Evolutionary conservation across 2,797 vertebrate genomes (phyloP).

Genomic region (Poeciliopsis gracilis): DNA sequence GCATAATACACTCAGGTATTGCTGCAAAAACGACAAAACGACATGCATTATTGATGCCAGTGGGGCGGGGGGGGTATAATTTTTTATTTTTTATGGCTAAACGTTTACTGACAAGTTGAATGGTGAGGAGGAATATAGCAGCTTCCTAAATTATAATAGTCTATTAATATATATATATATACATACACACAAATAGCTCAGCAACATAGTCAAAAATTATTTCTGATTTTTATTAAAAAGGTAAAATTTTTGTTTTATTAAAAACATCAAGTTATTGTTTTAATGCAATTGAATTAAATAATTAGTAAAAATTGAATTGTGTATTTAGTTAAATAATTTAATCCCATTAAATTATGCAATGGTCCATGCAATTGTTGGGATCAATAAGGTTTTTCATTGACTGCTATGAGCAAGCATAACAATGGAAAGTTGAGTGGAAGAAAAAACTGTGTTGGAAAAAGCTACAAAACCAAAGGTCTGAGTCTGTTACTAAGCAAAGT

Average conservation of each 20-base stretch:
- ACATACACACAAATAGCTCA: too few relatives aligned
- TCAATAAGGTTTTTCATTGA: not conserved
- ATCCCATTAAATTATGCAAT: too few relatives aligned
- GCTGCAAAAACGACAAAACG: not conserved
- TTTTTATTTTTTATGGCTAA: not conserved
- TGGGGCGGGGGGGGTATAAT: not conserved
- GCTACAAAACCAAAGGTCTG: not conserved
- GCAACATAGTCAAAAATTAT: too few relatives aligned
- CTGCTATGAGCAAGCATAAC: not conserved
- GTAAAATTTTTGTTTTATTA: too few relatives aligned
- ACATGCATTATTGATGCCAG: not conserved
- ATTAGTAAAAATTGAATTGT: too few relatives aligned
- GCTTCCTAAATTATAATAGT: too few relatives aligned
- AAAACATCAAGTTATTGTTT: too few relatives aligned
- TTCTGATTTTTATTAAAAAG: too few relatives aligned
- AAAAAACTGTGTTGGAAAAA: not conserved
- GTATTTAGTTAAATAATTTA: too few relatives aligned
- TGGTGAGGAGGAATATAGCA: not conserved
- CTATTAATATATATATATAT: too few relatives aligned
- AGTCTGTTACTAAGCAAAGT: too few relatives aligned
- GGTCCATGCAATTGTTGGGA: not conserved
- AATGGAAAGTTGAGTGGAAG: not conserved
- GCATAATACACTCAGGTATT: not conserved
- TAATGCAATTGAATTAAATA: too few relatives aligned
- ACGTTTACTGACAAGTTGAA: not conserved